Evolutionary conservation across 2,888 invertebrate genomes (phyloP).

Genomic region (Metopia argyrocephala): DNA sequence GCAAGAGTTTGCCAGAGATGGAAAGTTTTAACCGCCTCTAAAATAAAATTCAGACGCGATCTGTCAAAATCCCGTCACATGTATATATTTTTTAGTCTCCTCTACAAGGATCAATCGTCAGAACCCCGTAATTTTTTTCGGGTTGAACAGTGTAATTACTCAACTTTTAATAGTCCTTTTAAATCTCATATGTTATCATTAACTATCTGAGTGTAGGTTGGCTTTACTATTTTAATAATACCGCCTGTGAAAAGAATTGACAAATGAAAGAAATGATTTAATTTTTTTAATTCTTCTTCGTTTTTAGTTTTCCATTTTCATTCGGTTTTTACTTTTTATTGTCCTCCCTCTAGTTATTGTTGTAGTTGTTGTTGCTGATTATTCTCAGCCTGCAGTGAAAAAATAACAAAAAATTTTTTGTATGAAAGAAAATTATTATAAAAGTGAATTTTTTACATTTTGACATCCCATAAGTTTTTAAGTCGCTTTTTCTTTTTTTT

Average conservation of each 20-base stretch:
- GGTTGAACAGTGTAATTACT: too few relatives aligned
- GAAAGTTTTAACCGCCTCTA: too few relatives aligned
- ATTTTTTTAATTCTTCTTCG: slow-evolving; percentile 1
- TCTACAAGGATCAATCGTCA: too few relatives aligned
- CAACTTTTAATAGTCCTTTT: too few relatives aligned
- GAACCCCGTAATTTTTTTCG: too few relatives aligned
- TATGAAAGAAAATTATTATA: not conserved
- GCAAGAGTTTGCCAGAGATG: too few relatives aligned
- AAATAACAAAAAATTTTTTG: not conserved
- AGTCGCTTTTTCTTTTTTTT: not conserved
- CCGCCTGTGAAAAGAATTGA: not conserved
- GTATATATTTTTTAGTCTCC: too few relatives aligned
- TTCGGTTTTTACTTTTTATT: not conserved
- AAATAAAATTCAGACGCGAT: too few relatives aligned
- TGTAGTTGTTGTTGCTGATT: slow-evolving; percentile 5
- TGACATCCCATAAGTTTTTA: slow-evolving; percentile 14
- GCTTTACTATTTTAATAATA: not conserved
- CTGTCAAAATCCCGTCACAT: too few relatives aligned
- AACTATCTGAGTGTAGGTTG: not conserved
- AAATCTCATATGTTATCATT: not conserved
- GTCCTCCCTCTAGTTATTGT: not conserved
- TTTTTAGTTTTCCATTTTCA: slow-evolving; percentile 5
- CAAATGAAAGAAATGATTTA: not conserved
- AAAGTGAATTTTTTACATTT: slow-evolving; percentile 29
- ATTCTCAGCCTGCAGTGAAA: slow-evolving; percentile 26